These are phyloP conservation scores for Microtus obscurus DNA, from an alignment of 2,797 vertebrate genomes.

Conservation along the genomic window DNA sequence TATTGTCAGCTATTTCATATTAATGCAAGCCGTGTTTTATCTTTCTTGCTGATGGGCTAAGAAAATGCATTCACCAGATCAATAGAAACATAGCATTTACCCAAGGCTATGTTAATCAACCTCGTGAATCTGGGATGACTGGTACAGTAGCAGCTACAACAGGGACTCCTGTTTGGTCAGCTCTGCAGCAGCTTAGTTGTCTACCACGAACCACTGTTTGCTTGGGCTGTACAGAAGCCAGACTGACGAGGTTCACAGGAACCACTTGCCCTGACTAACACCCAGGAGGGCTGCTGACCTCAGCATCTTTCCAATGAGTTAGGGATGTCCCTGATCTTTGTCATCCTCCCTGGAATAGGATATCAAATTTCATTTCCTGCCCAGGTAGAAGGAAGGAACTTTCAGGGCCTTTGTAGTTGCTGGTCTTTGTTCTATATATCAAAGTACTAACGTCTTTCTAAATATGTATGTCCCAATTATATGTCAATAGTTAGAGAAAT, in stretches of 20 bases:
- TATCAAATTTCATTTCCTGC: conserved; percentile 10
- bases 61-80: conserved; percentile 53
- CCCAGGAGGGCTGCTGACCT: not conserved
- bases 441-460: conserved; percentile 22
- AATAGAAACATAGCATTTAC: conserved; percentile 31
- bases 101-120: conserved; percentile 49
- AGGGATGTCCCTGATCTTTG: not conserved
- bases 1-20: conserved; percentile 18
- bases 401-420: conserved; percentile 28
- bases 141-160: not conserved
- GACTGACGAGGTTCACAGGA: not conserved
- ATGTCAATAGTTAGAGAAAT: conserved; percentile 16
- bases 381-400: not conserved
- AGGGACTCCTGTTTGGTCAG: not conserved
- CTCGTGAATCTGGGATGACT: not conserved
- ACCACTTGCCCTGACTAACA: not conserved
- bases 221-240: not conserved
- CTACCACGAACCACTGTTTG: not conserved
- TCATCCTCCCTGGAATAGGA: conserved; percentile 5
- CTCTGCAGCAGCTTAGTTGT: not conserved
- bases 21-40: conserved; percentile 52
- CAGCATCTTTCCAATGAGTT: conserved; percentile 15
- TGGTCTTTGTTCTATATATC: not conserved
- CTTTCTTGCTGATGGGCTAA: conserved; percentile 56
- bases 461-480: not conserved